Conservation (phyloP, 2,888 invertebrate species). For the Volucella zonaria region DNA sequence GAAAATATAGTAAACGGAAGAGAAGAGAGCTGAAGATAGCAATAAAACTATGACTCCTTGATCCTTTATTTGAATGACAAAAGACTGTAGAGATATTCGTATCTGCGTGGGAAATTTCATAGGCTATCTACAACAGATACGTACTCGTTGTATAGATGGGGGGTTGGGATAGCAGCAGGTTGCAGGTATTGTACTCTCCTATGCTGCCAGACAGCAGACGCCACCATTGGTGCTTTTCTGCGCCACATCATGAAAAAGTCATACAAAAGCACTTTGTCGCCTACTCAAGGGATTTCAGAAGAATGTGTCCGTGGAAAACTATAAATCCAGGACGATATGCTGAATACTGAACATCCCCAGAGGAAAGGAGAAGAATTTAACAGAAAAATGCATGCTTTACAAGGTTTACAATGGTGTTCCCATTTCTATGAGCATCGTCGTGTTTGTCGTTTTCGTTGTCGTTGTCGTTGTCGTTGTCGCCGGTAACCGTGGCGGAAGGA, state of each 20-base stretch:
- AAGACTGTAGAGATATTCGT: slow-evolving; percentile 9
- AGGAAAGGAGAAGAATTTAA: slow-evolving; percentile 20
- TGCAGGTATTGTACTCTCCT: background rate
- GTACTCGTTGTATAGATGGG: background rate
- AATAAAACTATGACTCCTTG: slow-evolving; percentile 63
- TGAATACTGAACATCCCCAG: background rate
- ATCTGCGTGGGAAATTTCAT: slow-evolving; percentile 47
- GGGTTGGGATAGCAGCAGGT: too few species aligned
- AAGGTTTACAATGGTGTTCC: slow-evolving; percentile 53
- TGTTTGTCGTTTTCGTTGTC: too few species aligned
- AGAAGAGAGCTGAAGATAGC: slow-evolving; percentile 29
- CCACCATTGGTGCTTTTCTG: background rate
- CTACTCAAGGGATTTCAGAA: slow-evolving; percentile 22
- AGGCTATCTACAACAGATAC: slow-evolving; percentile 39
- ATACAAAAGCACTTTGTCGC: slow-evolving; percentile 45
- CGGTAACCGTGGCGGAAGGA: background rate
- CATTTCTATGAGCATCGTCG: slow-evolving; percentile 5
- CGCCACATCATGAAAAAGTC: slow-evolving; percentile 43
- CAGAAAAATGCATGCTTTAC: slow-evolving; percentile 50
- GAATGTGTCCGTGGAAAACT: slow-evolving; percentile 49
- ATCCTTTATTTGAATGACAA: slow-evolving; percentile 64
- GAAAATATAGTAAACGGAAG: slow-evolving; percentile 11
- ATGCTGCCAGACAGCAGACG: background rate
- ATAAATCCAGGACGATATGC: slow-evolving; percentile 37
- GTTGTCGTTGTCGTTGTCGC: too few species aligned